Evolutionary conservation across 2,797 vertebrate genomes (phyloP).

Genomic region (Tachyglossus aculeatus): DNA sequence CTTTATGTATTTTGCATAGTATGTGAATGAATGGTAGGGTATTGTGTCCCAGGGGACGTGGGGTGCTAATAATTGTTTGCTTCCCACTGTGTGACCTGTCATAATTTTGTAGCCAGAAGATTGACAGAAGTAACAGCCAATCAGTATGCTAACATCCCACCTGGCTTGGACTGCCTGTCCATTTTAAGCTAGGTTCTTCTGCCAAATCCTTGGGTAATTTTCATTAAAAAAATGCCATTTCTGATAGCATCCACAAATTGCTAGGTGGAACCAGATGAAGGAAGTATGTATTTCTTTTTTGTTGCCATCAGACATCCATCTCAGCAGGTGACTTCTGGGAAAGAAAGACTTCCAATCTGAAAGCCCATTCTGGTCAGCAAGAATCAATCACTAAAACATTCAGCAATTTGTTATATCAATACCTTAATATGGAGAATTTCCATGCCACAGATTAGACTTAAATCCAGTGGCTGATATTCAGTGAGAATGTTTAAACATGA

Average conservation of each 20-base stretch:
- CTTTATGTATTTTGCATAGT: slow-evolving; percentile 72
- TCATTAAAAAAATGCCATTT: slow-evolving; percentile 60
- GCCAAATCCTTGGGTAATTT: slow-evolving; percentile 69
- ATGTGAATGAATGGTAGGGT: slow-evolving; percentile 68
- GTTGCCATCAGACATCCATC: slow-evolving; percentile 64
- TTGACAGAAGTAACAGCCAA: slow-evolving; percentile 67
- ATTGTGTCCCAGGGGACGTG: slow-evolving; percentile 66
- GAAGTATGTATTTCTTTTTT: slow-evolving; percentile 64
- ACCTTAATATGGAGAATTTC: slow-evolving; percentile 62
- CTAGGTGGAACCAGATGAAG: slow-evolving; percentile 55
- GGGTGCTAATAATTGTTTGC: slow-evolving; percentile 74
- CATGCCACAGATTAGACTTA: slow-evolving; percentile 54
- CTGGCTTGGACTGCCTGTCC: slow-evolving; percentile 43
- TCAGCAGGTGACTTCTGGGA: slow-evolving; percentile 66
- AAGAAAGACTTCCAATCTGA: slow-evolving; percentile 62
- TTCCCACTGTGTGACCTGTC: slow-evolving; percentile 70
- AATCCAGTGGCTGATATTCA: slow-evolving; percentile 64
- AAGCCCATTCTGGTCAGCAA: slow-evolving; percentile 69
- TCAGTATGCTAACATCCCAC: slow-evolving; percentile 62
- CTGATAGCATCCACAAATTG: slow-evolving; percentile 62
- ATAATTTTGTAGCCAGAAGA: slow-evolving; percentile 69
- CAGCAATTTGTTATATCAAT: slow-evolving; percentile 74
- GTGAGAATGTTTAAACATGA: slow-evolving; percentile 66
- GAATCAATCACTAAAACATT: slow-evolving; percentile 73
- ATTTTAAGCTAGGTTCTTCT: slow-evolving; percentile 56